Base-by-base conservation (phyloP, 1,140 invertebrate species). In the Drosophila nasuta region DNA sequence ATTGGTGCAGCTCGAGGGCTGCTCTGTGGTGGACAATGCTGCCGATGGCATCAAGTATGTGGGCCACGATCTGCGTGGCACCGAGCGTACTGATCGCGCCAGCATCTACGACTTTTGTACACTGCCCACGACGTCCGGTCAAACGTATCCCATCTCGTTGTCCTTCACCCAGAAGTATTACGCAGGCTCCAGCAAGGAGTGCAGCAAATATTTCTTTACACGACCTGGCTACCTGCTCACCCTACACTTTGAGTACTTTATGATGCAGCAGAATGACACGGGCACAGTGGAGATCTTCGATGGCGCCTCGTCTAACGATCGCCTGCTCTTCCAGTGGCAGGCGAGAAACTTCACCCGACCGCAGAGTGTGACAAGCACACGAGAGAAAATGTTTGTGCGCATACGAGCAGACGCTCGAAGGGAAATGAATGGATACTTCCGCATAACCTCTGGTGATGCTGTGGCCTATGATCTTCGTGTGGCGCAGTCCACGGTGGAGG, bases 401-500 rank as follows among this genome's bases (percentile, higher is more conserved):
- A 97, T 97, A 81, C 93, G 91, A 11, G 96, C 96, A 0, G 93
- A 96, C 77, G 93, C 95, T 0, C 93, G 94, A 56, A 95, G 95
- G 7, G 94, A 96, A 75, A 94, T 96, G 33, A 93, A 96, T 7
- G 95, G 96, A 3, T 97, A 96, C 79, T 93, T 98, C 60, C 94
- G 96, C 75, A 90, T 98, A 38, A 95, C 95, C 0, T 96, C 97
- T 0, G 96, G 96, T 10, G 94, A 95, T 25, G 94, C 95, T 93
- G 97, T 98, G 94, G 96, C 95, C 52, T 96, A 96, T 83, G 98
- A 99, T 91, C 93, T 99, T 1, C 97, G 98, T 72, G 94, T 99
- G 5, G 96, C 96, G 0, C 95, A 97, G 75, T 97, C 97, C 13
- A 95, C 96, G 20, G 95, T 99, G 43, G 95, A 95, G 0, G 95